A percentile compares a stretch with the other conserved stretches of the same genome.
Conservation (phyloP, 2,113 vertebrate genomes). For the Dasyurus viverrinus region DNA sequence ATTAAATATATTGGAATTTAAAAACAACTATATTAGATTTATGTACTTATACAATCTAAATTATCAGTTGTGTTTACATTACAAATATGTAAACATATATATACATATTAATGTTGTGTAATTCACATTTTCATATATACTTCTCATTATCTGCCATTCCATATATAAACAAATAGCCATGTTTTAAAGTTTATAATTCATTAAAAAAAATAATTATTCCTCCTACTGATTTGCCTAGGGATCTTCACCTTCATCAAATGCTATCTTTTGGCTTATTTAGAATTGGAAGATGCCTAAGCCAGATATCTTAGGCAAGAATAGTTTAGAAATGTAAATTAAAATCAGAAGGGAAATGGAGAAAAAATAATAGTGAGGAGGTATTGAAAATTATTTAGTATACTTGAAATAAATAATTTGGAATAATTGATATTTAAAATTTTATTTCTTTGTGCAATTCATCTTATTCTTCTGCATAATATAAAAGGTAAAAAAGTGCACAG, state of each 20-base stretch:
- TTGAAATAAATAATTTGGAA: background rate
- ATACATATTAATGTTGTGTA: background rate
- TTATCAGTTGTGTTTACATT: background rate
- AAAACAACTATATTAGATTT: background rate
- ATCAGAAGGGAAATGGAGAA: background rate
- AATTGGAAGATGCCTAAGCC: background rate
- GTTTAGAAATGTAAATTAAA: background rate
- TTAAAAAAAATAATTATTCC: background rate
- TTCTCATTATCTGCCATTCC: background rate
- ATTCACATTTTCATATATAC: background rate
- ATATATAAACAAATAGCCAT: background rate
- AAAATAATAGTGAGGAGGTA: background rate
- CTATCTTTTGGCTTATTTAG: background rate
- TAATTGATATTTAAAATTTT: background rate
- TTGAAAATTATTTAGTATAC: background rate
- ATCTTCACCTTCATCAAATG: background rate
- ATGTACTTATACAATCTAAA: background rate
- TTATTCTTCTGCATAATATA: background rate
- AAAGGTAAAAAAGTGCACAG: no score
- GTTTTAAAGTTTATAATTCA: background rate
- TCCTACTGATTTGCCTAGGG: background rate
- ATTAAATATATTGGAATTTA: background rate
- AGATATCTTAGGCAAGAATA: background rate
- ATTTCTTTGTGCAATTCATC: background rate
- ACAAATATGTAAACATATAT: background rate